phyloP scores from a whole-genome alignment of 2,797 vertebrate genomes.

The Pelobates cultripes region DNA sequence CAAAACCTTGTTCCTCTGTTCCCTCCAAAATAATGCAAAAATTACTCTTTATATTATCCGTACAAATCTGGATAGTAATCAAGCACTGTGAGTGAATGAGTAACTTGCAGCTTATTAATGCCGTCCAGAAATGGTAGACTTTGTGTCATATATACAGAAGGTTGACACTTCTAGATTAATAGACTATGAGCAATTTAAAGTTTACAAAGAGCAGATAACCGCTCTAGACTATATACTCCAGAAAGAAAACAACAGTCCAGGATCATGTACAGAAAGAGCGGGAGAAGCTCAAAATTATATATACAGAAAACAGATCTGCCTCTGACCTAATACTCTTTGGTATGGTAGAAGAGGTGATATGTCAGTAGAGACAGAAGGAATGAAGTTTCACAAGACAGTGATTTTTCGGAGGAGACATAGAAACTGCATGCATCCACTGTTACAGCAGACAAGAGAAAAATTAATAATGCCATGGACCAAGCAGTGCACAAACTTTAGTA shows the following conservation, averaged over 20 bases:
- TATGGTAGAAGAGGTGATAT: conserved; percentile 10
- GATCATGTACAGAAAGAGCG: not conserved
- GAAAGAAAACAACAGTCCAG: not conserved
- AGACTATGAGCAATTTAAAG: too few relatives aligned
- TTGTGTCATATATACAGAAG: too few relatives aligned
- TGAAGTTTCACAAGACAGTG: conserved; percentile 39
- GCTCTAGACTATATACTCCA: too few relatives aligned
- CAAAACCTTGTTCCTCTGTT: too few relatives aligned
- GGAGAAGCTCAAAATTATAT: not conserved
- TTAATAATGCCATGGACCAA: not conserved
- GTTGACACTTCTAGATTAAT: too few relatives aligned
- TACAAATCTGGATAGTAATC: too few relatives aligned
- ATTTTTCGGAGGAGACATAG: conserved; percentile 14
- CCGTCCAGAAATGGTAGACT: too few relatives aligned
- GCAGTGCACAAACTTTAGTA: not conserved
- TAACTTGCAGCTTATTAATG: too few relatives aligned
- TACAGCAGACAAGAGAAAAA: not conserved
- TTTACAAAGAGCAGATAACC: too few relatives aligned
- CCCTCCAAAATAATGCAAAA: too few relatives aligned
- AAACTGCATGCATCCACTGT: not conserved
- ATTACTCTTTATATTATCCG: too few relatives aligned
- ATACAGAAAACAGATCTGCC: conserved; percentile 8
- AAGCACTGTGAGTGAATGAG: too few relatives aligned
- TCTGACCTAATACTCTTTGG: conserved; percentile 47
- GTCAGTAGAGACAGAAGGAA: conserved; percentile 17